Evolutionary conservation across 2,113 vertebrate species (phyloP).

Genomic region (Toxotes chatareus): DNA sequence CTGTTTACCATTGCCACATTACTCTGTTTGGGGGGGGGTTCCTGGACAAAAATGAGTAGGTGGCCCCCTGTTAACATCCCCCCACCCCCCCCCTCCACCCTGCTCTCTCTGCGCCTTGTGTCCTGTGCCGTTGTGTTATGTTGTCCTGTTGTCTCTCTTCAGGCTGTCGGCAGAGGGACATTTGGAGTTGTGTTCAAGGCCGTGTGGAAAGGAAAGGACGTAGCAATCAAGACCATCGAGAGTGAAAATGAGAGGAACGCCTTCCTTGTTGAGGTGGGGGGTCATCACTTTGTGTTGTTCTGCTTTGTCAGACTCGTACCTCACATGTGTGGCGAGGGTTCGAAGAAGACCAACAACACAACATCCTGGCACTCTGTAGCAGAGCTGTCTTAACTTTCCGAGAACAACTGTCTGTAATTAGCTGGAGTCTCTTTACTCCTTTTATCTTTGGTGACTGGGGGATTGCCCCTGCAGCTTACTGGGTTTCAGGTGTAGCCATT

Average conservation of each 20-base stretch:
- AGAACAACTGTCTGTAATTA: too few relatives aligned
- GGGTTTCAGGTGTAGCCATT: neutral
- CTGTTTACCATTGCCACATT: neutral
- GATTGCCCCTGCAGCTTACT: too few relatives aligned
- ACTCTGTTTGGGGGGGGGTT: neutral
- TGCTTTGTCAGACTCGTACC: too few relatives aligned
- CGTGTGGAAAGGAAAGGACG: constrained; percentile 93
- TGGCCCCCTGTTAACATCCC: neutral
- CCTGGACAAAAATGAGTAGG: neutral
- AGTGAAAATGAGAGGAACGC: constrained; percentile 93
- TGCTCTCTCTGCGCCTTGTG: neutral
- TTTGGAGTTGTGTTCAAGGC: constrained; percentile 95
- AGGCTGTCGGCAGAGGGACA: constrained; percentile 95
- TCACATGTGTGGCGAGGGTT: too few relatives aligned
- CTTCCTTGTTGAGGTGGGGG: constrained; percentile 91
- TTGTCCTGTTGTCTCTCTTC: constrained; percentile 24
- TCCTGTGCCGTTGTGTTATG: neutral
- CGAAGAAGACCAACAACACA: too few relatives aligned
- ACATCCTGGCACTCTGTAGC: too few relatives aligned
- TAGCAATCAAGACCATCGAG: constrained; percentile 94
- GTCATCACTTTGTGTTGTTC: too few relatives aligned
- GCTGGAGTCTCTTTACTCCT: too few relatives aligned
- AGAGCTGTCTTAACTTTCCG: too few relatives aligned
- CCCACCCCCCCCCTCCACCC: too few relatives aligned
- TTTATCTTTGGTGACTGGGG: too few relatives aligned